Evolutionary conservation across 2,888 invertebrate species (phyloP).

Genomic region (Mylabris sibirica): DNA sequence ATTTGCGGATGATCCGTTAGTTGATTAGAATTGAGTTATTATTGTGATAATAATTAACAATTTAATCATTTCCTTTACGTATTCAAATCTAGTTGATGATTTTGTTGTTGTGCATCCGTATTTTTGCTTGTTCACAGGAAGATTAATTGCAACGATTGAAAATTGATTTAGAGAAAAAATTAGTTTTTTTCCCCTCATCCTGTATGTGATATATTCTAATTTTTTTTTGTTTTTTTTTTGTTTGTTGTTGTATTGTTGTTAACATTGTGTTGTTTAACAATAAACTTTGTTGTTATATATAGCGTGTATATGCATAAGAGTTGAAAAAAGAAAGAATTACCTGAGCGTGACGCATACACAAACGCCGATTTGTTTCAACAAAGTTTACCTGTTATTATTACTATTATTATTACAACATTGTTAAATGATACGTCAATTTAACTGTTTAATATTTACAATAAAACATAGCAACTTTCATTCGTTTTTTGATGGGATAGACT

Average conservation of each 20-base stretch:
- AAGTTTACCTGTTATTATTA: conserved; percentile 1
- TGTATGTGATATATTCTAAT: background rate
- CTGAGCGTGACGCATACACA: conserved; percentile 5
- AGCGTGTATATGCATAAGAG: background rate
- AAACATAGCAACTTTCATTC: background rate
- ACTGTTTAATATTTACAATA: conserved; percentile 2
- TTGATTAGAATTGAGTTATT: background rate
- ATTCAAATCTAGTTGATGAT: background rate
- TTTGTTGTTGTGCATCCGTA: background rate
- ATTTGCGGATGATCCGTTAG: no score
- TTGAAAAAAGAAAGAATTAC: background rate
- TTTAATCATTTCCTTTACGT: conserved; percentile 8
- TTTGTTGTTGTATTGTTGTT: background rate
- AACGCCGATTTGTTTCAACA: conserved; percentile 5
- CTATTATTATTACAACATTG: background rate
- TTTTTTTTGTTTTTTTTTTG: background rate
- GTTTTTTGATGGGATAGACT: background rate
- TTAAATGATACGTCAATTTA: conserved; percentile 8
- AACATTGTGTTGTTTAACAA: conserved; percentile 1
- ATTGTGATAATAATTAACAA: background rate
- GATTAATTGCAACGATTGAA: background rate
- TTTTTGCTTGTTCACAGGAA: background rate
- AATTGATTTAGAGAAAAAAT: background rate
- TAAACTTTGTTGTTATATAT: background rate
- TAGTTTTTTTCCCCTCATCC: background rate